These are phyloP conservation scores for Lithobates sylvaticus DNA, from an alignment of 2,797 vertebrate genomes.

Conservation along the genomic window DNA sequence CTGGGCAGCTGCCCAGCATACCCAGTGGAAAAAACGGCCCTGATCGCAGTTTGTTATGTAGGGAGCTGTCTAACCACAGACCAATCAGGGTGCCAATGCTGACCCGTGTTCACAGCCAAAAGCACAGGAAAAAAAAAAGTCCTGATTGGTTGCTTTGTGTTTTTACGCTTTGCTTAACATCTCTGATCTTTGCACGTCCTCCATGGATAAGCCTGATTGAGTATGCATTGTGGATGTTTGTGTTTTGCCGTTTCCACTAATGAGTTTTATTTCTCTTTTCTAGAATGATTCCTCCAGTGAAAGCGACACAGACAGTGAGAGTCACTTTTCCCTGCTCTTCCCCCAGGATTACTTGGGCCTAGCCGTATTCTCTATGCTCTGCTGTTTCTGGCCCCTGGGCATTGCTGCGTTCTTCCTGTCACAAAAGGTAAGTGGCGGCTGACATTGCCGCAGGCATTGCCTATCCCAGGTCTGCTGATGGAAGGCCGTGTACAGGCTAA, in stretches of 20 bases:
- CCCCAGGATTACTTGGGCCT: conserved; percentile 89
- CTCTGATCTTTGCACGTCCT: neutral
- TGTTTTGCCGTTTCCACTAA: neutral
- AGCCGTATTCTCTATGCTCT: conserved; percentile 92
- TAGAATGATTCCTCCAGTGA: conserved; percentile 79
- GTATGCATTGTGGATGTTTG: neutral
- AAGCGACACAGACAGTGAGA: conserved; percentile 57
- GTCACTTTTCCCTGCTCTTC: conserved; percentile 84
- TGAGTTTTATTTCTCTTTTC: conserved; percentile 4
- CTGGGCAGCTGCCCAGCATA: too few species aligned
- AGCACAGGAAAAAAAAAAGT: too few species aligned
- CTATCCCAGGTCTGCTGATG: neutral
- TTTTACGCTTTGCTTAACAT: too few species aligned
- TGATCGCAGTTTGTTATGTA: too few species aligned
- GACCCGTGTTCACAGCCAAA: too few species aligned
- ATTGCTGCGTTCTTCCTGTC: conserved; percentile 91
- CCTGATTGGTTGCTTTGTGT: too few species aligned
- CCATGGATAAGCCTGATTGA: neutral
- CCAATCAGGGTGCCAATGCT: too few species aligned
- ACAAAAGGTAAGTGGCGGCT: conserved; percentile 82
- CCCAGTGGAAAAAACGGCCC: too few species aligned
- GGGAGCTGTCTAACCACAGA: too few species aligned
- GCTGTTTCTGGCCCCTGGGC: conserved; percentile 92
- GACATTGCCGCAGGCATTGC: neutral
- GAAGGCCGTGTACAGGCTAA: neutral